Percentiles rank a stretch among this genome's conserved stretches.
Evolutionary conservation across 1,140 invertebrate genomes (phyloP).

Genomic region (Lycorma delicatula): DNA sequence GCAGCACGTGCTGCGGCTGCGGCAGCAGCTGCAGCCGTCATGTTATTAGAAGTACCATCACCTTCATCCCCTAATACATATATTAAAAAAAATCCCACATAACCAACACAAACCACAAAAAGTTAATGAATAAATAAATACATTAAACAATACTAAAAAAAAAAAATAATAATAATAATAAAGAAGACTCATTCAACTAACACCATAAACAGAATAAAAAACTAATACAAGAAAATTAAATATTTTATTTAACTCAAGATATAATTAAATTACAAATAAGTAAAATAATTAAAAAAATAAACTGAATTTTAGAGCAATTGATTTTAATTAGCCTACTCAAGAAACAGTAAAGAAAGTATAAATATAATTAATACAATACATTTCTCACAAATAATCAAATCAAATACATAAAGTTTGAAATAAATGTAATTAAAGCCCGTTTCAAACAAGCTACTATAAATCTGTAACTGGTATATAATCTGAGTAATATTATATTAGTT

Average conservation of each 20-base stretch:
- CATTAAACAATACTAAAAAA: background rate
- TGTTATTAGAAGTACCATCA: slow-evolving; percentile 2
- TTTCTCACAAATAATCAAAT: no score
- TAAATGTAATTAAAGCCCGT: no score
- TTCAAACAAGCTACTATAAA: no score
- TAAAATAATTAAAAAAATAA: no score
- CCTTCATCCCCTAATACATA: slow-evolving; percentile 6
- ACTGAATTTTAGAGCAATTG: no score
- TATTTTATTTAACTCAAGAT: background rate
- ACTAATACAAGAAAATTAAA: background rate
- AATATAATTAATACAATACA: no score
- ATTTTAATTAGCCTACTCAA: no score
- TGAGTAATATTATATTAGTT: no score
- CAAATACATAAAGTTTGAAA: no score
- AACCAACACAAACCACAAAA: background rate
- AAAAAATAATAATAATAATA: background rate
- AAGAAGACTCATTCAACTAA: background rate
- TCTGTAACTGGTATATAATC: no score
- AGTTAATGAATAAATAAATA: background rate
- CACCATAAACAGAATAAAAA: background rate
- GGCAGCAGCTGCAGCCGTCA: background rate
- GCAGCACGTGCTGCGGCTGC: slow-evolving; percentile 25
- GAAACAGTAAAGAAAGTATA: no score
- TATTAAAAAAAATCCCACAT: background rate
- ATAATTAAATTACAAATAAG: no score